Percentiles rank a stretch among this genome's conserved stretches.
These are phyloP conservation scores for Corella eumyota DNA, from an alignment of 23 tunicate genomes.

Conservation along the genomic window DNA sequence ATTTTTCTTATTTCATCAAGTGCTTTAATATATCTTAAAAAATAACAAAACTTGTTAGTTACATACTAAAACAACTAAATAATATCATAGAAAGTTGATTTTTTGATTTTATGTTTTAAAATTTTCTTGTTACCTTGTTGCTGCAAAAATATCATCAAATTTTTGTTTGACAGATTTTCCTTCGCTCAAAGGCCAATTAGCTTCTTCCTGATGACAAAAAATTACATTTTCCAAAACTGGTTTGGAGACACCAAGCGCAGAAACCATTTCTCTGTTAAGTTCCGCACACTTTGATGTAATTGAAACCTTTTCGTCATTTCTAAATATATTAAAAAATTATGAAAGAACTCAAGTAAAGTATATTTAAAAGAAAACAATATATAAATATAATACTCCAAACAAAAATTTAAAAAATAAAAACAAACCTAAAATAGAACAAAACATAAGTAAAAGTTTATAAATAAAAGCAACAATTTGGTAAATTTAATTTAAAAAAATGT, in stretches of 20 bases:
- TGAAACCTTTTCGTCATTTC: conserved; percentile 54
- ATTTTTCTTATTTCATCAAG: conserved; percentile 65
- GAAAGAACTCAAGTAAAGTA: no score
- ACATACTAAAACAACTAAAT: no score
- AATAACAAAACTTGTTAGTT: no score
- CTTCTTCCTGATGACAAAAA: conserved; percentile 93
- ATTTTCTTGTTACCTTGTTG: conserved; percentile 35
- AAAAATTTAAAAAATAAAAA: no score
- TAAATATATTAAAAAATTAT: no score
- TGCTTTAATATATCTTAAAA: conserved; percentile 76
- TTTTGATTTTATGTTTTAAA: not conserved
- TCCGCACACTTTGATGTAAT: conserved; percentile 74
- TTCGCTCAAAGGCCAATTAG: conserved; percentile 87
- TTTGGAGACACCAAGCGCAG: conserved; percentile 62
- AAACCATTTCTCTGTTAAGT: conserved; percentile 63
- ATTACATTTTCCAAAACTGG: conserved; percentile 81
- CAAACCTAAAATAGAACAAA: not conserved
- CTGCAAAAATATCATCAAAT: conserved; percentile 90
- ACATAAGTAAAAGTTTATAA: not conserved
- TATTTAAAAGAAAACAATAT: not conserved
- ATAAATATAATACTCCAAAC: no score
- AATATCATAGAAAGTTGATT: not conserved
- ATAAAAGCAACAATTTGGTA: not conserved
- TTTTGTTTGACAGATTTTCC: conserved; percentile 69
- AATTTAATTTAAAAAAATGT: no score